Evolutionary conservation across 2,888 invertebrate genomes (phyloP), one percentile per base, ranked within the genome.

Genomic region (Cryptosula pallasiana): DNA sequence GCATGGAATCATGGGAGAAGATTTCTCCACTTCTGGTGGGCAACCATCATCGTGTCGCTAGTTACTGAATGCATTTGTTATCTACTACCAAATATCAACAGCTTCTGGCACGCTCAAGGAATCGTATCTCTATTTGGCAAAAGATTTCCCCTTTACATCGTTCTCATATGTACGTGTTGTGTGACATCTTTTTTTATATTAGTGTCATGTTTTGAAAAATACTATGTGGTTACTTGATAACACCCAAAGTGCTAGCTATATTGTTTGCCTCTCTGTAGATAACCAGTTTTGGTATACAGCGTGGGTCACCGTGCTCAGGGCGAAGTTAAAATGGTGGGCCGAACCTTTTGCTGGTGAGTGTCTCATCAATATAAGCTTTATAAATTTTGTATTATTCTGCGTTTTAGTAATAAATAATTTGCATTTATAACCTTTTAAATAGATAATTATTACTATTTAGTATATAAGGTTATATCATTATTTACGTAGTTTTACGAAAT

Each of bases 21-120:
- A 71, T 90, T 90, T 86, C 88, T 89, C 0, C 91, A 90, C 84
- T 87, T 92, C 71, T 92, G 92, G 92, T 78, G 92, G 25, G 89
- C 88, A 0, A 89, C 90, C 0, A 81, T 91, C n/a, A 82, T 91
- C 1, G 91, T 92, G 80, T 92, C 92, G 1, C 77, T 92, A 0
- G 87, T 90, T 0, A 89, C 91, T 35, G 92, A 92, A 84, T 88
- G 88, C 77, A 86, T 92, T 79, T 89, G 89, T 76, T 90, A 91
- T 79, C 87, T 88, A 75, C 78, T 91, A 27, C 91, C 91, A 0
- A 90, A 91, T 74, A 90, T 90, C 74, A 91, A 92, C 84, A 92
- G 91, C 81, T 92, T 91, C 83, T 93, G 92, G 92, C 92, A 92
- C 81, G 90, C 91, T 0, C 91, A 90, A 84, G 89, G 90, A 0